Conservation (phyloP, 2,797 vertebrate genomes). For the Macrochelys suwanniensis region DNA sequence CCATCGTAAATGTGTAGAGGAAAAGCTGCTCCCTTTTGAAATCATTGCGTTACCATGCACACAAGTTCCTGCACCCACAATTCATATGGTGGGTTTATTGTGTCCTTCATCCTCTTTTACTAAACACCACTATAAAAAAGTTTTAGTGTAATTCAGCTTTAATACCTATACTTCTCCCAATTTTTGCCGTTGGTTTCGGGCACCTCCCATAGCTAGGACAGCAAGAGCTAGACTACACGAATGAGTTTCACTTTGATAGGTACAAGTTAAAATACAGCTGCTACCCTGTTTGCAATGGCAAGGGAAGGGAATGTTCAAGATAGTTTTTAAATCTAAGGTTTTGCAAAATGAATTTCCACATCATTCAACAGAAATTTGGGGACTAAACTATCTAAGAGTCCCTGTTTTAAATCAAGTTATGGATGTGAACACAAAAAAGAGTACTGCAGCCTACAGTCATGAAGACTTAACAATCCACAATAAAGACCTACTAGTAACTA, state of each 20-base stretch:
- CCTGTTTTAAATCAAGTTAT: background rate
- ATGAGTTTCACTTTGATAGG: background rate
- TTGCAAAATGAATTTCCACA: background rate
- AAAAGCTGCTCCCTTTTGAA: background rate
- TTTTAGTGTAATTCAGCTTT: background rate
- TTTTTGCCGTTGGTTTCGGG: background rate
- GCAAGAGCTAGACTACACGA: background rate
- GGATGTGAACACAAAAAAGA: background rate
- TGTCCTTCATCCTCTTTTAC: background rate
- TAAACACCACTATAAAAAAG: background rate
- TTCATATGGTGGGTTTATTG: background rate
- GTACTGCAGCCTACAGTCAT: constrained; percentile 14
- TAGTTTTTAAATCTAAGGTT: background rate
- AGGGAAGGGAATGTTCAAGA: background rate
- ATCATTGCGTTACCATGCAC: background rate
- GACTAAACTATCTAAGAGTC: background rate
- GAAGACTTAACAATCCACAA: background rate
- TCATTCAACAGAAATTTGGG: background rate
- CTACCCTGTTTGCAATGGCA: background rate
- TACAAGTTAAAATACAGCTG: background rate
- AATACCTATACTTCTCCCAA: background rate
- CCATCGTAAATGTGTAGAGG: background rate
- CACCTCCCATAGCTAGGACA: background rate
- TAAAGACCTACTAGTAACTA: background rate
- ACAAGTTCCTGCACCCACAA: background rate